These are phyloP conservation scores for Hypocryptadius cinnamomeus DNA, from an alignment of 2,113 vertebrate species.

Conservation along the genomic window DNA sequence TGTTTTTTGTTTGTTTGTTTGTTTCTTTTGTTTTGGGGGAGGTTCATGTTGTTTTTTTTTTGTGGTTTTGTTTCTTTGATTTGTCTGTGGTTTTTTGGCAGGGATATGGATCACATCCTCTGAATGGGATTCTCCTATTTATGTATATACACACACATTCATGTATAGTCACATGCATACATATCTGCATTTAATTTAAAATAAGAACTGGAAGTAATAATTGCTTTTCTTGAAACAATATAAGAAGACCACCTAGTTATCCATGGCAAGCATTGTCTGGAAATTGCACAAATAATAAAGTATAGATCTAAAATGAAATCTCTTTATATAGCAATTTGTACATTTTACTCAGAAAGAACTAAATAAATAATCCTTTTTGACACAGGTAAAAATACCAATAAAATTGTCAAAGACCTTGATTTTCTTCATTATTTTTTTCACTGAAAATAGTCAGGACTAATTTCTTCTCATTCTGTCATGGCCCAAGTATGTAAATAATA, in stretches of 20 bases:
- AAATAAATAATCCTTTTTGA: not conserved
- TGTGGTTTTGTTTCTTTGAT: not conserved
- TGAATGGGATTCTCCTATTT: not conserved
- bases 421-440: not conserved
- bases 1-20: too few relatives aligned
- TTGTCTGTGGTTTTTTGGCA: not conserved
- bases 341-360: not conserved
- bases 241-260: not conserved
- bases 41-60: rapidly evolving
- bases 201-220: not conserved
- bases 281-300: not conserved
- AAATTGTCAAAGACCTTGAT: not conserved
- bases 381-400: not conserved
- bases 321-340: not conserved
- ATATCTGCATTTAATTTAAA: not conserved
- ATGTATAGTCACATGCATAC: not conserved
- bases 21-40: too few relatives aligned
- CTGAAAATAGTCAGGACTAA: not conserved
- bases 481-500: not conserved
- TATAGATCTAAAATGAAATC: not conserved
- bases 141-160: not conserved
- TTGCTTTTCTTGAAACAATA: not conserved
- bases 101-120: not conserved
- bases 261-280: not conserved
- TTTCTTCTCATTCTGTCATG: not conserved